Percentiles rank a stretch among this genome's conserved stretches.
Conservation (phyloP, 2,797 vertebrate species). For the Pipistrellus pygmaeus region DNA sequence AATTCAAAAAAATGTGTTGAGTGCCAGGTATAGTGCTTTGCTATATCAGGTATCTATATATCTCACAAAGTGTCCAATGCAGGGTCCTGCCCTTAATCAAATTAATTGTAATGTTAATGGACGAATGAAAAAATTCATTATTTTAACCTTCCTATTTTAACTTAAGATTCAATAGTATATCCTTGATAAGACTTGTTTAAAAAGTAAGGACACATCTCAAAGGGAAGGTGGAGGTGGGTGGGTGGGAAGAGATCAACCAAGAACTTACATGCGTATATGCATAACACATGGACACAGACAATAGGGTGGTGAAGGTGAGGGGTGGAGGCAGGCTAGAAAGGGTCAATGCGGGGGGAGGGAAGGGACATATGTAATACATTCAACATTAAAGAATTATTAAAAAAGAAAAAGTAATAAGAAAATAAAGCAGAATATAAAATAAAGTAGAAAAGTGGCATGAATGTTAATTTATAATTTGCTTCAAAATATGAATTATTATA, state of each 20-base stretch:
- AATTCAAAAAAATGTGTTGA: conserved; percentile 1
- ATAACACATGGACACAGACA: too few relatives aligned
- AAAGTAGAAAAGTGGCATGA: not conserved
- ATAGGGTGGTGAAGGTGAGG: too few relatives aligned
- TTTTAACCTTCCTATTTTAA: conserved; percentile 8
- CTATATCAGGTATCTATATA: not conserved
- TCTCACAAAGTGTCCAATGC: not conserved
- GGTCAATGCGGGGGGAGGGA: too few relatives aligned
- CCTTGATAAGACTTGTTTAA: not conserved
- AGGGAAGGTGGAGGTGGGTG: too few relatives aligned
- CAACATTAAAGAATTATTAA: not conserved
- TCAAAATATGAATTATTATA: not conserved
- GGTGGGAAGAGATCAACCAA: too few relatives aligned
- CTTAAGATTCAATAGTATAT: not conserved
- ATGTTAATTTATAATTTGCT: not conserved
- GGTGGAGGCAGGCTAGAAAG: too few relatives aligned
- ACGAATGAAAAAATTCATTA: not conserved
- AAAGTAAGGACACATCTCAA: not conserved
- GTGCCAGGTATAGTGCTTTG: not conserved
- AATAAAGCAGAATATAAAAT: conserved; percentile 1
- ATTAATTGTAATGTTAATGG: not conserved
- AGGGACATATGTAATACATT: too few relatives aligned
- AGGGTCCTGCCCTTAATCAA: not conserved
- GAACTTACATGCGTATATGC: too few relatives aligned
- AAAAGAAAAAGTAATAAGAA: not conserved